Percentiles rank a stretch among this genome's conserved stretches.
Conservation (phyloP, 2,888 invertebrate species). For the Folsomia manolachei region DNA sequence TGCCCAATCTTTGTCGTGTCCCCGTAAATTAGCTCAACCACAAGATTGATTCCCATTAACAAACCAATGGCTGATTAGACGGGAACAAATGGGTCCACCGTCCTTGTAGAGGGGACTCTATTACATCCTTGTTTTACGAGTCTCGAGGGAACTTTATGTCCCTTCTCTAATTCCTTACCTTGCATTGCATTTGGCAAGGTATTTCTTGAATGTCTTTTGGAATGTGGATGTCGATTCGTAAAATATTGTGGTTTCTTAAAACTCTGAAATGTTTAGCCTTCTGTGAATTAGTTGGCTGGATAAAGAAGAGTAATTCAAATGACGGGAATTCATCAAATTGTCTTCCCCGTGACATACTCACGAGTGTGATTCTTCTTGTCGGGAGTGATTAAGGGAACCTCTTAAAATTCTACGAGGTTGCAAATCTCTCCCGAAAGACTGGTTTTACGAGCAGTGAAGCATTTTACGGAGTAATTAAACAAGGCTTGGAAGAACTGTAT, state of each 20-base stretch:
- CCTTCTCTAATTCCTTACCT: constrained; percentile 13
- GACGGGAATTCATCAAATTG: no score
- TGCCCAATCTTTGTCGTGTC: no score
- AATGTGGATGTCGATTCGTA: no score
- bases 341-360: no score
- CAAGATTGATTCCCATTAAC: neutral
- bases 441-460: constrained; percentile 6
- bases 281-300: no score
- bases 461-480: constrained; percentile 12
- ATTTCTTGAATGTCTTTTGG: no score
- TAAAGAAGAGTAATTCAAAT: no score
- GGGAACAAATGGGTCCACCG: constrained; percentile 28
- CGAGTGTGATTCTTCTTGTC: constrained; percentile 1
- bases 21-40: no score
- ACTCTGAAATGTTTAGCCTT: no score
- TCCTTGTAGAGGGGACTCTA: neutral
- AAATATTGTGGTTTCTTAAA: no score
- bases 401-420: constrained; percentile 8
- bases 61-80: constrained; percentile 20
- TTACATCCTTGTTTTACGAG: neutral
- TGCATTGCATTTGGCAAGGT: no score
- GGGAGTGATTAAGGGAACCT: neutral
- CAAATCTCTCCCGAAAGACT: constrained; percentile 8
- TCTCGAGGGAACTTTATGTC: neutral
- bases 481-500: neutral